A percentile compares a stretch with the other conserved stretches of the same genome.
These are phyloP conservation scores for Spisula subtruncata DNA, from an alignment of 2,888 invertebrate species.

Conservation along the genomic window DNA sequence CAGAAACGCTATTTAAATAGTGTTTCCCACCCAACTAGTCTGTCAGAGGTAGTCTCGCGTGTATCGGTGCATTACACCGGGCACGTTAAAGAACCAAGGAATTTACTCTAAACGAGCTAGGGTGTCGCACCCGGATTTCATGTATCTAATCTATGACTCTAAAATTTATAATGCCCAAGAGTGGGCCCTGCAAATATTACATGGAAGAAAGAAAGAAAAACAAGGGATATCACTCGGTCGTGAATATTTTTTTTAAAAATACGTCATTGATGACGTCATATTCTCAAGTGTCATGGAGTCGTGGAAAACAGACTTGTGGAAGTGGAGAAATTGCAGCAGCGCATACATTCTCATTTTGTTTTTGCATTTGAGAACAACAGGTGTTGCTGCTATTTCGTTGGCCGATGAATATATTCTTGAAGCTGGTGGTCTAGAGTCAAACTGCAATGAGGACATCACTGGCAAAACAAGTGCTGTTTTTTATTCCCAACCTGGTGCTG, in stretches of 20 bases:
- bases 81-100: too few species aligned
- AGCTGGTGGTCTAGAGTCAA: neutral
- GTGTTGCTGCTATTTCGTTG: neutral
- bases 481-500: slow-evolving; percentile 59
- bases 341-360: neutral
- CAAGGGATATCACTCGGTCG: neutral
- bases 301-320: neutral
- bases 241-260: neutral
- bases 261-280: slow-evolving; percentile 20
- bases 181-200: too few species aligned
- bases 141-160: too few species aligned
- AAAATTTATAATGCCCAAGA: too few species aligned
- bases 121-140: too few species aligned
- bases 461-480: slow-evolving; percentile 39
- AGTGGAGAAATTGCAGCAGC: neutral
- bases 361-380: neutral
- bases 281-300: neutral
- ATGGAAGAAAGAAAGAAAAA: too few species aligned
- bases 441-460: slow-evolving; percentile 21
- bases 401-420: slow-evolving; percentile 22
- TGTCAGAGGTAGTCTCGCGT: too few species aligned
- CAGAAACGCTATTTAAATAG: too few species aligned
- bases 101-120: too few species aligned
- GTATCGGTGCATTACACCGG: too few species aligned
- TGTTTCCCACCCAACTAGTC: too few species aligned